A percentile compares a stretch with the other conserved stretches of the same genome.
phyloP scores from a whole-genome alignment of 2,797 vertebrate genomes.

The Takifugu ocellatus region DNA sequence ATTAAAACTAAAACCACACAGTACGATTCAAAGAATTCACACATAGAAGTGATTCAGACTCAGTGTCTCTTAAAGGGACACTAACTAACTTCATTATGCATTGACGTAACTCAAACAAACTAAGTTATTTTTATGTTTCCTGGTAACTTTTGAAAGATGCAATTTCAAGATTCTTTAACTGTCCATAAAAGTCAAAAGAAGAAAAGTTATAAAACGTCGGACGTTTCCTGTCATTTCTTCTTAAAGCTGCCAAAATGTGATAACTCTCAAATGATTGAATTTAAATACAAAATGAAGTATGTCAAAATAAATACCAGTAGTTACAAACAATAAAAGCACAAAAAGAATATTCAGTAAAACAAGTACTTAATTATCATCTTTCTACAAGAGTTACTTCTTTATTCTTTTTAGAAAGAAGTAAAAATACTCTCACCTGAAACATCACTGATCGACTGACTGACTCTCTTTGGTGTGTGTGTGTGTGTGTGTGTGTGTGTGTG shows the following conservation, averaged over 20 bases:
- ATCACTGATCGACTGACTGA: conserved; percentile 21
- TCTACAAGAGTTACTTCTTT: no score
- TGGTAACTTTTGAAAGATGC: no score
- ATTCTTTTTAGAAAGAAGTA: not conserved
- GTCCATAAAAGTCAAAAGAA: no score
- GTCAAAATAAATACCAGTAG: no score
- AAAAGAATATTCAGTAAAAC: no score
- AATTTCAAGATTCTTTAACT: no score
- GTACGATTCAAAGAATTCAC: conserved; percentile 23
- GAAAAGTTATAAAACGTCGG: not conserved
- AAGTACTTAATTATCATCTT: no score
- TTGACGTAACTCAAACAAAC: not conserved
- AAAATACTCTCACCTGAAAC: conserved; percentile 46
- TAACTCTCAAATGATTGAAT: no score
- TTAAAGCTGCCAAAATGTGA: not conserved
- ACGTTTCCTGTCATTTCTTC: not conserved
- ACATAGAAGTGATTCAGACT: conserved; percentile 19
- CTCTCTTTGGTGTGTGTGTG: conserved; percentile 8
- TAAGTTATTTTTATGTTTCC: no score
- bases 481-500: conserved; percentile 42
- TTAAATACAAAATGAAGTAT: no score
- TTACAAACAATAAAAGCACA: not conserved
- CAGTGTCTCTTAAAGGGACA: conserved; percentile 14
- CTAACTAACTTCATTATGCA: not conserved
- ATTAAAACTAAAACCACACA: not conserved